Base-by-base conservation (phyloP, 2,888 invertebrate genomes). In the Apodemia mormo region DNA sequence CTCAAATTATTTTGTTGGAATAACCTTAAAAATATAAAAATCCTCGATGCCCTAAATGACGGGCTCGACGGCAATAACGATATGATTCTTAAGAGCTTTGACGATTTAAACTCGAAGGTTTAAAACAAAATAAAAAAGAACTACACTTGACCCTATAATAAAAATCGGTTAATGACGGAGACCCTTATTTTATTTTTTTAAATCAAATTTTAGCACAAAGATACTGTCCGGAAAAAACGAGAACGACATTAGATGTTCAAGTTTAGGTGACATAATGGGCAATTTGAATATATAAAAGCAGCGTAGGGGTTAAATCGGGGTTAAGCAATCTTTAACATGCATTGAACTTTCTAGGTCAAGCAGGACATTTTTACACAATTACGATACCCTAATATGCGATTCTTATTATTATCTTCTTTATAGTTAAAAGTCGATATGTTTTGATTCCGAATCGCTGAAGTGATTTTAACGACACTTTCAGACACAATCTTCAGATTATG, bases 151-250 rank as follows among this genome's bases (percentile, higher is more conserved):
- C 80, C 81, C 76, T 74, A 76, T 76, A 84, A 85, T 85, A 85
- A 85, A 85, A 82, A 79, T 76, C 78, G 74, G 77, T 76, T 73
- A 76, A 76, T 73, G 75, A 73, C 75, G 74, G 73, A 67, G 74
- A 75, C 74, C 76, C 78, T 78, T 78, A 78, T 65, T 77, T 82
- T 81, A 78, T 75, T 75, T 79, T 81, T 80, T 79, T 78, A 80
- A 80, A 79, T 74, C 72, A 73, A 73, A 79, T 80, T 80, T 78
- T 74, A 69, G 61, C 73, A 74, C 68, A 72, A 49, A 76, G 74
- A 81, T 80, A 79, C 82, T 84, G 87, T 84, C 86, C 81, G 77
- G 79, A 79, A 76, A 77, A 74, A 74, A 76, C 74, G 72, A 76
- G 74, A 75, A 70, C 73, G 80, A 77, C 86, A 87, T 89, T 84